Base-by-base conservation (phyloP, 2,888 invertebrate genomes). In the Crepidodera aurea region DNA sequence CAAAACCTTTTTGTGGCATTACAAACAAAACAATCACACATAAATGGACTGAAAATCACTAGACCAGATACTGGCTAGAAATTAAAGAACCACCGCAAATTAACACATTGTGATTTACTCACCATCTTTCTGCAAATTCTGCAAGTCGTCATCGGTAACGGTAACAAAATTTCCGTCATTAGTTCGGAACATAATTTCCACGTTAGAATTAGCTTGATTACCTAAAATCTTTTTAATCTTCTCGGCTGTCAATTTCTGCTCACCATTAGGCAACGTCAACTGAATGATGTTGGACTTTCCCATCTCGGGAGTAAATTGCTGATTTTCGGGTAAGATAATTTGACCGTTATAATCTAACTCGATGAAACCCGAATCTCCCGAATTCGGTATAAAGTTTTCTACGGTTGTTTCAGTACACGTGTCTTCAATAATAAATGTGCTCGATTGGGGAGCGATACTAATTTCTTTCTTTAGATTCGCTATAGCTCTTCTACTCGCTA, bases 141-240 rank as follows among this genome's bases (percentile, higher is more conserved):
- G 80, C 34, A 88, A 79, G 22, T 87, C 85, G 69, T 88, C 87
- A 75, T 87, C 88, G 62, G 86, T 87, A 1, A 88, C 85, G 62
- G 86, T 86, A 0, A 88, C 85, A 71, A 86, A 87, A 25, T 86
- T 86, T 0, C 88, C 88, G 68, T 88, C 87, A 18, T 85, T 86
- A 1, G 87, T 87, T 75, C 87, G 87, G 66, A 87, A 86, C 67
- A 88, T 84, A 69, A 88, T 87, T 16, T 88, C 82, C 19, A 83
- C 80, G 67, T 83, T 80, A 1, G 80, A 73, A 7, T 80, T 80
- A 32, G 81, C 72, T 16, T 82, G 80, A n/a, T 79, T 70, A 2
- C 75, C 77, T 54, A 80, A 69, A 51, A 79, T 75, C 42, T 76
- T 72, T 60, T 77, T 78, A 40, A 79, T 73, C 69, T 77, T 79